Percentiles rank a stretch among this genome's conserved stretches.
phyloP scores from a whole-genome alignment of 1,140 invertebrate species.

The Pantala flavescens region DNA sequence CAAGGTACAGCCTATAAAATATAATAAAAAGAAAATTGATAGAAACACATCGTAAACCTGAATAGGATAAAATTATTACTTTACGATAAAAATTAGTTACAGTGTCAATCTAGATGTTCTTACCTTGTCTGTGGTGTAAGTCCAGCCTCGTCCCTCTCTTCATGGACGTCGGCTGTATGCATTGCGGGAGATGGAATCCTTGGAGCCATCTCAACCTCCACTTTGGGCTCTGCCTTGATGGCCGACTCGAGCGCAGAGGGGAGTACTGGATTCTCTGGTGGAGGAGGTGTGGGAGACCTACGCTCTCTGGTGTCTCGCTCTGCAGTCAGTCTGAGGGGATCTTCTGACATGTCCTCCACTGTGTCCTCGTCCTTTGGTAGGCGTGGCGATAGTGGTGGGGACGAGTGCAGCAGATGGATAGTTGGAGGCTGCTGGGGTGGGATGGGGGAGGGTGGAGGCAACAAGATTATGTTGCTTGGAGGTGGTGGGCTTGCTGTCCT shows the following conservation, averaged over 20 bases:
- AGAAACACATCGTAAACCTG: no score
- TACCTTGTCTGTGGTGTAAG: constrained; percentile 28
- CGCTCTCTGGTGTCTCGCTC: constrained; percentile 30
- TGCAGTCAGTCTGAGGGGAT: neutral
- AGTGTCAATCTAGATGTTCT: no score
- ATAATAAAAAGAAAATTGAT: neutral
- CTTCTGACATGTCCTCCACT: neutral
- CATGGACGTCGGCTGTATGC: constrained; percentile 21
- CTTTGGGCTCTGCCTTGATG: constrained; percentile 72
- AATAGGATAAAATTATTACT: no score
- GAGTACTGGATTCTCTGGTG: constrained; percentile 28
- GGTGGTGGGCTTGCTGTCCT: neutral
- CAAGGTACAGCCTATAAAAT: constrained; percentile 46
- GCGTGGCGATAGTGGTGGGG: constrained; percentile 23
- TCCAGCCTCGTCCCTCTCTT: neutral
- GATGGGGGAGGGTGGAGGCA: constrained; percentile 32
- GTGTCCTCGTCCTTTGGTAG: neutral
- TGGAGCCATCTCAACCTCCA: constrained; percentile 27
- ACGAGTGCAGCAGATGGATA: constrained; percentile 22
- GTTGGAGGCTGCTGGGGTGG: constrained; percentile 10
- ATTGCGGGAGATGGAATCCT: constrained; percentile 34
- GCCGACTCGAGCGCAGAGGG: constrained; percentile 68
- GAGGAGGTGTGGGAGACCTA: neutral
- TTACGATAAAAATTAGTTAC: no score
- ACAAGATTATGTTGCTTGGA: neutral